Percentiles rank a stretch among this genome's conserved stretches.
These are phyloP conservation scores for Anaspis maculata DNA, from an alignment of 2,888 invertebrate species.

Conservation along the genomic window DNA sequence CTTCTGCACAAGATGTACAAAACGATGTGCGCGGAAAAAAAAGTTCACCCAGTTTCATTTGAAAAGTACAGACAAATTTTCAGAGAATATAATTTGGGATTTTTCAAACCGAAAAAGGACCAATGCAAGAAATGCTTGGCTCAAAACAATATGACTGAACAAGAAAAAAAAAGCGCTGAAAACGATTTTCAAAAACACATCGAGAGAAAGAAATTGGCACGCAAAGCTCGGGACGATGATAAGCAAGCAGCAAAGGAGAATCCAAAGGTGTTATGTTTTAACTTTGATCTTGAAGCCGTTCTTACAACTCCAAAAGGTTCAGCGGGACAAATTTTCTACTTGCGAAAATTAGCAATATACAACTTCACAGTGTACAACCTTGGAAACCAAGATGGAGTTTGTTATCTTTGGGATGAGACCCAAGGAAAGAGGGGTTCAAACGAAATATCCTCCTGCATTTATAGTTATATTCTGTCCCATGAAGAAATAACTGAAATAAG, in stretches of 20 bases:
- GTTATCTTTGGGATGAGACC: conserved; percentile 28
- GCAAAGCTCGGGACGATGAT: not conserved
- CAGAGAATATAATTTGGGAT: conserved; percentile 21
- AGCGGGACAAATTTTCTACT: conserved; percentile 25
- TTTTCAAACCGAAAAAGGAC: conserved; percentile 23
- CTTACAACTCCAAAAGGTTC: conserved; percentile 23
- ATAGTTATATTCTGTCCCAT: conserved; percentile 9
- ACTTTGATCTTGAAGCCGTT: conserved; percentile 29
- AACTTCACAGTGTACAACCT: conserved; percentile 31
- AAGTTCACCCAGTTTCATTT: conserved; percentile 9
- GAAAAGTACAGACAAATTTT: conserved; percentile 18
- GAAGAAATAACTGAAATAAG: not conserved
- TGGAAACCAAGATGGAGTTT: conserved; percentile 25
- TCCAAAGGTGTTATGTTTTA: conserved; percentile 19
- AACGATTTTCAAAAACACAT: conserved; percentile 14
- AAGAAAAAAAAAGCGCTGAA: conserved; percentile 12
- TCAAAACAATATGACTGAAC: conserved; percentile 12
- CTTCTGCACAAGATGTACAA: conserved; percentile 20
- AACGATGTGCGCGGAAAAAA: conserved; percentile 12
- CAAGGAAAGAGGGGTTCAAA: conserved; percentile 27
- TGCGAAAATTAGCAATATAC: conserved; percentile 26
- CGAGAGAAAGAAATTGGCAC: conserved; percentile 19
- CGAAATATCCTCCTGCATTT: conserved; percentile 24
- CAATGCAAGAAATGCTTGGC: conserved; percentile 23
- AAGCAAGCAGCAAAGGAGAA: conserved; percentile 6